These are phyloP conservation scores for Xiphophorus birchmanni DNA, from an alignment of 2,797 vertebrate genomes.

Conservation along the genomic window DNA sequence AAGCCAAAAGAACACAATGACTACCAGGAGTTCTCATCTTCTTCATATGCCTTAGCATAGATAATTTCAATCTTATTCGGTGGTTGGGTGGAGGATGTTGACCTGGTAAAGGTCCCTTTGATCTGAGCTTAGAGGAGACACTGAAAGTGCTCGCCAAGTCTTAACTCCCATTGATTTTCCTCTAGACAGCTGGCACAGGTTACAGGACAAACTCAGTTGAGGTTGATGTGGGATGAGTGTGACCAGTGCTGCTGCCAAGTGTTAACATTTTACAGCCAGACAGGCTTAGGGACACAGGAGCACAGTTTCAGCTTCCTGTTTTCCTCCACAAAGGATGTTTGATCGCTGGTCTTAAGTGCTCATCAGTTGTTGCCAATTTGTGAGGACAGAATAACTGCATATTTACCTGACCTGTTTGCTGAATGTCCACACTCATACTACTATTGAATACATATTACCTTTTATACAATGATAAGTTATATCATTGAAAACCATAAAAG, in stretches of 20 bases:
- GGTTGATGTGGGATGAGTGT: slow-evolving; percentile 59
- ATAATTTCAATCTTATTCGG: slow-evolving; percentile 37
- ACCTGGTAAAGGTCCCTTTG: slow-evolving; percentile 61
- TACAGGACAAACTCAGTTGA: slow-evolving; percentile 70
- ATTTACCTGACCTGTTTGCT: background rate
- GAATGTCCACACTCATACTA: slow-evolving; percentile 28
- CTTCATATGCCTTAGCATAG: slow-evolving; percentile 13
- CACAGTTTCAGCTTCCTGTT: slow-evolving; percentile 55
- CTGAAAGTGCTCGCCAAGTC: slow-evolving; percentile 64
- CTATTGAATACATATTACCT: slow-evolving; percentile 6
- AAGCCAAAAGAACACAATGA: background rate
- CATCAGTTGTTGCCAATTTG: slow-evolving; percentile 23
- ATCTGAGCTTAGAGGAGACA: slow-evolving; percentile 67
- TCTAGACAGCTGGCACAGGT: slow-evolving; percentile 72
- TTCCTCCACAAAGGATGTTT: slow-evolving; percentile 35
- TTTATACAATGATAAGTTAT: background rate
- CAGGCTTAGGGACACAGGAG: slow-evolving; percentile 57
- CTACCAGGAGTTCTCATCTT: slow-evolving; percentile 23
- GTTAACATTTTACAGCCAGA: slow-evolving; percentile 66
- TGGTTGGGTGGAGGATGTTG: background rate
- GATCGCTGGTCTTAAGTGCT: slow-evolving; percentile 31
- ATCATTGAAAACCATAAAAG: background rate
- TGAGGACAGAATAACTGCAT: slow-evolving; percentile 38
- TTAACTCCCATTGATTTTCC: slow-evolving; percentile 73
- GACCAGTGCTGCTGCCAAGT: slow-evolving; percentile 61